These are phyloP conservation scores for Pogonognathellus flavescens DNA, from an alignment of 1,140 invertebrate species.

Conservation along the genomic window DNA sequence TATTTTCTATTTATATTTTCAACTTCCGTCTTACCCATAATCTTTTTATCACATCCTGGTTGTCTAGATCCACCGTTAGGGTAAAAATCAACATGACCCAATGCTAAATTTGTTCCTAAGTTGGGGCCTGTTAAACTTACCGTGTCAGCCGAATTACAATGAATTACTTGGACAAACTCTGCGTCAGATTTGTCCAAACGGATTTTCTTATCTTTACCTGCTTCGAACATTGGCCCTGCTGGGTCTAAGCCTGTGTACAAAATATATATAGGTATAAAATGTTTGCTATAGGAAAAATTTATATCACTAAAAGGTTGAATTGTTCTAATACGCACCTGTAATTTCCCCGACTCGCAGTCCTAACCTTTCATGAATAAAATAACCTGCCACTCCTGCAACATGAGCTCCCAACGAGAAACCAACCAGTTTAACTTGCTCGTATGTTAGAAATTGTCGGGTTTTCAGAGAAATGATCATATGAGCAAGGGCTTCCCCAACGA, in stretches of 20 bases:
- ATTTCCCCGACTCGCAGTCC: conserved; percentile 52
- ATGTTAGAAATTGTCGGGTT: background rate
- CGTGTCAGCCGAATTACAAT: conserved; percentile 49
- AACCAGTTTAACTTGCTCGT: conserved; percentile 66
- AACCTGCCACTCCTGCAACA: conserved; percentile 66
- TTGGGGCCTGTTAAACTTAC: background rate
- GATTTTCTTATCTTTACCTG: background rate
- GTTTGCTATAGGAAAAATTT: background rate
- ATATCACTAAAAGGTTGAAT: background rate
- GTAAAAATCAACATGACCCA: background rate
- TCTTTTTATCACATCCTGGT: background rate
- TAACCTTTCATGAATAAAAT: conserved; percentile 37
- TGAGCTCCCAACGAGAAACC: conserved; percentile 68
- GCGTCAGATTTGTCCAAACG: conserved; percentile 52
- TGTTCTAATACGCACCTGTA: conserved; percentile 54
- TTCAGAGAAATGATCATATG: background rate
- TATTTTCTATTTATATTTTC: background rate
- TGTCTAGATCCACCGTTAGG: background rate
- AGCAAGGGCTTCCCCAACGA: background rate
- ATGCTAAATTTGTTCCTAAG: background rate
- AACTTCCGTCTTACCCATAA: background rate
- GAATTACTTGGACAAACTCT: conserved; percentile 63
- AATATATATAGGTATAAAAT: conserved; percentile 48
- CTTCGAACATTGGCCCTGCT: conserved; percentile 50
- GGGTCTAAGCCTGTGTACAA: too few relatives aligned